Evolutionary conservation across 2,113 vertebrate species (phyloP).

Genomic region (Carassius carassius): DNA sequence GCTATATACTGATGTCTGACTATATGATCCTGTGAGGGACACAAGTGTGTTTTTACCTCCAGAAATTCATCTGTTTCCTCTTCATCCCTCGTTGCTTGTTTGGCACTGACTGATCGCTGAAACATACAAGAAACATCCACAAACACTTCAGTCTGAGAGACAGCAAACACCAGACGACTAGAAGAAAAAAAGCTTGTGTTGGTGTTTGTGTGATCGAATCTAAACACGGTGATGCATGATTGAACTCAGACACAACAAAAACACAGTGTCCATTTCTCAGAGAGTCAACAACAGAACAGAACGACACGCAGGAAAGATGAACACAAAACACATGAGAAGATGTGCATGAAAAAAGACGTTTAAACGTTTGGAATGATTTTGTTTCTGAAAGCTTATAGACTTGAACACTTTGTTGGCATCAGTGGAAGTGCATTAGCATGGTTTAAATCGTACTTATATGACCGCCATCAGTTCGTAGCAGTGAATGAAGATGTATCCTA

Average conservation of each 20-base stretch:
- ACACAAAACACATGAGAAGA: constrained; percentile 9
- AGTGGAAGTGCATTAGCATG: no score
- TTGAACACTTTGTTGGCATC: no score
- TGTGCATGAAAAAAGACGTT: neutral
- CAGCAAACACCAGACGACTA: neutral
- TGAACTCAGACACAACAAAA: constrained; percentile 2
- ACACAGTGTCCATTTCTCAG: neutral
- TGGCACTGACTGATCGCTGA: constrained; percentile 44
- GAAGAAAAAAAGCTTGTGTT: neutral
- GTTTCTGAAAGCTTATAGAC: no score
- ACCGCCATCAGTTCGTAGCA: no score
- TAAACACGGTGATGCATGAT: neutral
- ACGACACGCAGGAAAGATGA: neutral
- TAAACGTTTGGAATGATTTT: no score
- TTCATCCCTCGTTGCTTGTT: constrained; percentile 39
- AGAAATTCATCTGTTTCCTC: constrained; percentile 58
- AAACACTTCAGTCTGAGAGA: neutral
- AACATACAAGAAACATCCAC: neutral
- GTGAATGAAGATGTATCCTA: no score
- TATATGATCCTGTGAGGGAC: neutral
- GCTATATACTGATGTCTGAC: neutral
- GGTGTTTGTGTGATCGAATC: neutral
- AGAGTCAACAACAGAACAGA: constrained; percentile 30
- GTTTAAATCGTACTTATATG: no score
- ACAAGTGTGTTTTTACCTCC: constrained; percentile 62